Conservation (phyloP, 2,113 vertebrate genomes). For the Capreolus pygargus region DNA sequence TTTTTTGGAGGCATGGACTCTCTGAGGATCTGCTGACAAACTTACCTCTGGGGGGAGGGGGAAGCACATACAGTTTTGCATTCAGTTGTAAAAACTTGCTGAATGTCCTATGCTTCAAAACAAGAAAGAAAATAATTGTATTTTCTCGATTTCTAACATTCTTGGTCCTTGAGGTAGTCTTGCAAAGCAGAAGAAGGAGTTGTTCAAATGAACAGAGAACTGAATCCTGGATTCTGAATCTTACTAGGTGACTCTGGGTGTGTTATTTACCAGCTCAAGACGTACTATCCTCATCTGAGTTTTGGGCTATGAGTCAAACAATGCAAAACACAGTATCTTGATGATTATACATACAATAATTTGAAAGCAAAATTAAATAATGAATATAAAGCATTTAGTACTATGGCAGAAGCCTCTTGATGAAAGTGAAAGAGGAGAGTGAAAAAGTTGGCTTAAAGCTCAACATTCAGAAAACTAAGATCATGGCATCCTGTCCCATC, state of each 20-base stretch:
- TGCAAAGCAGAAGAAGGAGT: not conserved
- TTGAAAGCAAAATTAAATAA: not conserved
- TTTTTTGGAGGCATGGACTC: not conserved
- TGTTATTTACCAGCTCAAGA: not conserved
- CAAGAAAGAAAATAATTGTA: not conserved
- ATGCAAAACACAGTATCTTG: not conserved
- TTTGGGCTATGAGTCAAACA: not conserved
- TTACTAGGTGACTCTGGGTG: not conserved
- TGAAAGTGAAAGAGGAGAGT: not conserved
- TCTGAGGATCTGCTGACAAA: not conserved
- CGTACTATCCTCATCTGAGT: not conserved
- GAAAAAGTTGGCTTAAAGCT: not conserved
- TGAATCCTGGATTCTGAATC: not conserved
- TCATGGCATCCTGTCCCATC: not conserved
- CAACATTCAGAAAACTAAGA: not conserved
- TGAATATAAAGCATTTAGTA: not conserved
- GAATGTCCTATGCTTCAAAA: not conserved
- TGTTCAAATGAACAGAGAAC: not conserved
- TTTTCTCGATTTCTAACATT: not conserved
- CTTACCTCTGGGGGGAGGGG: no score
- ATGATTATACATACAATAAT: not conserved
- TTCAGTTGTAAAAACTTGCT: not conserved
- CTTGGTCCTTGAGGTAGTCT: not conserved
- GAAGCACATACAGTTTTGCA: not conserved
- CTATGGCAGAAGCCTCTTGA: not conserved